Conservation (phyloP, 2,113 vertebrate genomes). For the Corythoichthys intestinalis region DNA sequence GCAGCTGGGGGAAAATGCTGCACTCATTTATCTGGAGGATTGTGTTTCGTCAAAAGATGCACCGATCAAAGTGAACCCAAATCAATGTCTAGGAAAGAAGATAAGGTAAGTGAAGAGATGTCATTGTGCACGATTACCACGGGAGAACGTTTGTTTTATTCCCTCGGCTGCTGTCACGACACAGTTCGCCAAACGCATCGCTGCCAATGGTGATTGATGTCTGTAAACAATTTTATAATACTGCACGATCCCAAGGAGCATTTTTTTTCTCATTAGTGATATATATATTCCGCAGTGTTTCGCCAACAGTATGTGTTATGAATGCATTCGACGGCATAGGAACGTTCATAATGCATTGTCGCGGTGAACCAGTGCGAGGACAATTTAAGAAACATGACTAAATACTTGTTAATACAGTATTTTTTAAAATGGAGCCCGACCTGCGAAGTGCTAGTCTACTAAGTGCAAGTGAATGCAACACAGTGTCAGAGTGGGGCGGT, state of each 20-base stretch:
- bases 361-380: not conserved
- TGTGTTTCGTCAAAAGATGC: not conserved
- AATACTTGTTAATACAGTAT: not conserved
- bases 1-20: conserved; percentile 23
- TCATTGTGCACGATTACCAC: not conserved
- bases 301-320: conserved; percentile 9
- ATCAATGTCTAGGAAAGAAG: conserved; percentile 16
- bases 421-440: not conserved
- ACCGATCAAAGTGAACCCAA: not conserved
- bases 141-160: not conserved
- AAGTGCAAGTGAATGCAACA: not conserved
- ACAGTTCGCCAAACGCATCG: not conserved
- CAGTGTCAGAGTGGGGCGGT: not conserved
- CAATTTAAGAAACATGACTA: not conserved
- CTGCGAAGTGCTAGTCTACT: not conserved
- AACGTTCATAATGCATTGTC: not conserved
- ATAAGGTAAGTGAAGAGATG: not conserved
- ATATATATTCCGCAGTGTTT: not conserved
- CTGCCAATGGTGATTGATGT: not conserved
- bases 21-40: conserved; percentile 3
- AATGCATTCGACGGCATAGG: not conserved
- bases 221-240: not conserved
- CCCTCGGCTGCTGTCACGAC: not conserved
- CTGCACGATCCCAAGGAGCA: not conserved
- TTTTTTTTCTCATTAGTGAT: not conserved